Conservation (phyloP, 1,140 invertebrate genomes). For the Sycophaga agraensis region DNA sequence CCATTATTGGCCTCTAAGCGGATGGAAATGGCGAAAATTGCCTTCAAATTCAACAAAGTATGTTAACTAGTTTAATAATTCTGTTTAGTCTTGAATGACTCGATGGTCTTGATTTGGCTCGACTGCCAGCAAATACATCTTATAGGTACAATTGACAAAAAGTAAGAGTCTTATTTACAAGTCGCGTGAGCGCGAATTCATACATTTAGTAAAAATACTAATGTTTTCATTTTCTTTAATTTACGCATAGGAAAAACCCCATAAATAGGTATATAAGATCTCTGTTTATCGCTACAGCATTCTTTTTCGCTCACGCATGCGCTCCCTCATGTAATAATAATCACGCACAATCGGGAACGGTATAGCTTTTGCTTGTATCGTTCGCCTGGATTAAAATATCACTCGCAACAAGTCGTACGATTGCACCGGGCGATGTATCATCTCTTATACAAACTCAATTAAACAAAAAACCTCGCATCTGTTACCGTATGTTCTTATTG, state of each 20-base stretch:
- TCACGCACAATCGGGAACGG: background rate
- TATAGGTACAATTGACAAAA: conserved; percentile 3
- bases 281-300: background rate
- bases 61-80: background rate
- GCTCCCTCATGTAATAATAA: background rate
- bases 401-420: conserved; percentile 11
- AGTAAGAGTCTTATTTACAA: conserved; percentile 10
- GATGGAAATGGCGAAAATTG: background rate
- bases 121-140: background rate
- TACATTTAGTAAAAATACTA: conserved; percentile 17
- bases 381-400: conserved; percentile 6
- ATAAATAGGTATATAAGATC: background rate
- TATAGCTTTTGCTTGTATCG: background rate
- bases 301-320: background rate
- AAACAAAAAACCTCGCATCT: conserved; percentile 1
- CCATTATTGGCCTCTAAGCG: background rate
- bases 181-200: background rate
- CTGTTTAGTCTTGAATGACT: background rate
- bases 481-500: background rate
- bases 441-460: background rate
- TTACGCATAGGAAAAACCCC: background rate
- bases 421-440: conserved; percentile 18
- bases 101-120: background rate
- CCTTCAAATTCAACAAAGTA: background rate
- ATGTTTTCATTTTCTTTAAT: background rate